Evolutionary conservation across 2,888 invertebrate genomes (phyloP).

Genomic region (Tinea pellionella): DNA sequence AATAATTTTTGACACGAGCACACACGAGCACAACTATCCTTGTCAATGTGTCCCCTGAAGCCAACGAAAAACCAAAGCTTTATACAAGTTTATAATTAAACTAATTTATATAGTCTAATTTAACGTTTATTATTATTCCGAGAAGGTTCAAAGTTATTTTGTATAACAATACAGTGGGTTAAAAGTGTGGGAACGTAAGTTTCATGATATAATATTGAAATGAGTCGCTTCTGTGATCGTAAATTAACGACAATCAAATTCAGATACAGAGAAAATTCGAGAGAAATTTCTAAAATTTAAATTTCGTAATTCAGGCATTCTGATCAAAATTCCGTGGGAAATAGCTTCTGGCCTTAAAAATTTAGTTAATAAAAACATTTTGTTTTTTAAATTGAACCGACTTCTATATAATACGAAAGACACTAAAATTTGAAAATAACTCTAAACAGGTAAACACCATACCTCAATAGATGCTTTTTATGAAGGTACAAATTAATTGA

Average conservation of each 20-base stretch:
- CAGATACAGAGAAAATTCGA: not conserved
- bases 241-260: not conserved
- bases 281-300: not conserved
- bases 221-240: not conserved
- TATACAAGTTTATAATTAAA: not conserved
- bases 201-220: slow-evolving; percentile 1
- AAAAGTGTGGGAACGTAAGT: not conserved
- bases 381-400: too few relatives aligned
- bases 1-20: not conserved
- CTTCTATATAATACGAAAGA: too few relatives aligned
- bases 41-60: slow-evolving; percentile 3
- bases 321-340: slow-evolving; percentile 2
- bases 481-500: too few relatives aligned
- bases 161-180: not conserved
- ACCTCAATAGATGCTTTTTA: too few relatives aligned
- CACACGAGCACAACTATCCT: not conserved
- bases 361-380: not conserved
- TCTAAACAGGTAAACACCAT: too few relatives aligned
- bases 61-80: not conserved
- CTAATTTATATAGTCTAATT: not conserved
- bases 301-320: not conserved
- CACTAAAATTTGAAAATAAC: too few relatives aligned
- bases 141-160: too few relatives aligned
- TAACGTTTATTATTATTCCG: not conserved
- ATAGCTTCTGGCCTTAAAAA: slow-evolving; percentile 2